A percentile compares a stretch with the other conserved stretches of the same genome.
Evolutionary conservation across 2,797 vertebrate genomes (phyloP).

Genomic region (Sebastes kiyomatsui): DNA sequence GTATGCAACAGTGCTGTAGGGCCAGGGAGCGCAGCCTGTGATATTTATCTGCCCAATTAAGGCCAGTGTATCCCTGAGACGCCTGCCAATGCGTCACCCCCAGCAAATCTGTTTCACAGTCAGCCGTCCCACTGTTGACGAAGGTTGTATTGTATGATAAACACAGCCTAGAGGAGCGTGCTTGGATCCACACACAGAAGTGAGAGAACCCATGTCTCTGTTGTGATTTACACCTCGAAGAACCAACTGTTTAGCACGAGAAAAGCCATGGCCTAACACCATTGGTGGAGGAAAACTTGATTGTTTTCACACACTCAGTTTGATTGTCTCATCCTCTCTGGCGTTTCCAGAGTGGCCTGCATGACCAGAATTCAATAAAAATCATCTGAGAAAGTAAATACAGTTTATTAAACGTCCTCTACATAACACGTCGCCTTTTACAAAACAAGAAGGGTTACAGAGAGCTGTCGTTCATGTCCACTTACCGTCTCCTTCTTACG

Average conservation of each 20-base stretch:
- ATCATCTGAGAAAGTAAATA: neutral
- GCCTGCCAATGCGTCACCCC: conserved; percentile 58
- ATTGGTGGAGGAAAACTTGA: conserved; percentile 6
- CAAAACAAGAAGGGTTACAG: neutral
- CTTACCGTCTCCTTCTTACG: neutral
- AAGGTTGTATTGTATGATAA: conserved; percentile 61
- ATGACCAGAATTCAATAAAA: conserved; percentile 1
- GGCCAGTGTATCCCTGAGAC: conserved; percentile 65
- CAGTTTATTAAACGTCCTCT: neutral
- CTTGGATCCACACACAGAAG: conserved; percentile 39
- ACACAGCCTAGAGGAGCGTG: conserved; percentile 36
- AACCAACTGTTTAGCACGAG: conserved; percentile 58
- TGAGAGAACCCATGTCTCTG: conserved; percentile 50
- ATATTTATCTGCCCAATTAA: conserved; percentile 84
- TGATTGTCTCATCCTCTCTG: neutral
- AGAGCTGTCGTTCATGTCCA: neutral
- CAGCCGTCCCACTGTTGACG: conserved; percentile 50
- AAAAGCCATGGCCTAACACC: conserved; percentile 39
- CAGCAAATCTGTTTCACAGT: conserved; percentile 60
- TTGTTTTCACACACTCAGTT: conserved; percentile 9
- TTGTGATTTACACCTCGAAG: conserved; percentile 65
- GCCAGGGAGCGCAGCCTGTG: conserved; percentile 59
- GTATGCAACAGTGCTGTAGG: conserved; percentile 62
- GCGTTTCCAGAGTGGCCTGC: neutral
- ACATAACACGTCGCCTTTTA: neutral